Base-by-base conservation (phyloP, 2,113 vertebrate genomes). In the Albula glossodonta region DNA sequence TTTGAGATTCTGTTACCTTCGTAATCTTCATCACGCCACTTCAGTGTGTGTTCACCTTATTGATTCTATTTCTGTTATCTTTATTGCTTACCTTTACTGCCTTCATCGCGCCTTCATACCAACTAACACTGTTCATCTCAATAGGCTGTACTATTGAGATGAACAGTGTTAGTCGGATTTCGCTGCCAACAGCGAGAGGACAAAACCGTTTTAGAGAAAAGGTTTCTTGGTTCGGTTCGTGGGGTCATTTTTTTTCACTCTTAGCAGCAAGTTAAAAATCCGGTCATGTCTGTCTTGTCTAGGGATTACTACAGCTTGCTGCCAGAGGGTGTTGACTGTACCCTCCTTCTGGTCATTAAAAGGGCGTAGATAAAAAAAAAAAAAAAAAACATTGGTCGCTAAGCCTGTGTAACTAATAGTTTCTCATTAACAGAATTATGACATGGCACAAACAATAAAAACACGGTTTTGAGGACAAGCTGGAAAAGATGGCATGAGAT, bases 261-360 rank as follows among this genome's bases (percentile, higher is more conserved):
- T 84, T 78, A 57, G 83, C 41, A 84, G 31, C 78, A 84, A 51
- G 80, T 90, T 90, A 87, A 86, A 83, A 90, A 51, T 86, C 86
- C 85, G 5, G 84, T 87, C 88, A 89, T 89, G 88, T 86, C 70
- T 66, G 41, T 52, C 78, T 41, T 86, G 70, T 79, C 66, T 80
- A 85, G 85, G 81, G 86, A 85, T 86, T 87, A 85, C 81, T 52
- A 66, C 53, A 83, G 80, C 66, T 3, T 83, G 50, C 57, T 89
- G 87, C 85, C 88, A 88, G 80, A 51, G 84, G 85, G 85, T 83
- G 86, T 57, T 84, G 86, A 87, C 87, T 87, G 80, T 87, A 53
- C 84, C 83, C 85, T 78, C 63, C 80, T 51, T 66, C 79, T 78
- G 87, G 78, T 82, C 83, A 63, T 82, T 87, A 87, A 86, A 83